These are phyloP conservation scores for Brachypodius melanocephalos DNA, from an alignment of 2,113 vertebrate genomes.

Conservation along the genomic window DNA sequence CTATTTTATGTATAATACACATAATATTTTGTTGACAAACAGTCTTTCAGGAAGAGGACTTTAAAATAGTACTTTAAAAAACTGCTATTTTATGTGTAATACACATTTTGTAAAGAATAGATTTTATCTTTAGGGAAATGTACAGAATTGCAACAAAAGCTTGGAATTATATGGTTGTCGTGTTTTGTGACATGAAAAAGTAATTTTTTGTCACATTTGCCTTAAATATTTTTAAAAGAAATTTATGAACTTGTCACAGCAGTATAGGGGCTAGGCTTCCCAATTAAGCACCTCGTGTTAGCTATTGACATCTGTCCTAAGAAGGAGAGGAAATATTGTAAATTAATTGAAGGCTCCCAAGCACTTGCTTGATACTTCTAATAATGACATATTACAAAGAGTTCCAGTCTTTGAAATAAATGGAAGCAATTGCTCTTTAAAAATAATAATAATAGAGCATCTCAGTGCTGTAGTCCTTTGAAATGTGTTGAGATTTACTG, in stretches of 20 bases:
- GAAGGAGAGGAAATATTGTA: neutral
- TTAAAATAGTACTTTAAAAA: neutral
- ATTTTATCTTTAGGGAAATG: neutral
- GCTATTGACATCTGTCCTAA: neutral
- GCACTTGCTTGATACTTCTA: neutral
- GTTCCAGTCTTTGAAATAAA: neutral
- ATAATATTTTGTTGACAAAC: too few relatives aligned
- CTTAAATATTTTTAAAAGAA: neutral
- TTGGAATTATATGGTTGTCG: neutral
- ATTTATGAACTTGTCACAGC: neutral
- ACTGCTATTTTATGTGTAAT: neutral
- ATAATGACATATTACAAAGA: neutral
- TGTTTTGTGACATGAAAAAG: neutral
- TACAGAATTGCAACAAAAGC: neutral
- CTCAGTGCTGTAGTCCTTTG: neutral
- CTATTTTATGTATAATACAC: neutral
- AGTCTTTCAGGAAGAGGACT: neutral
- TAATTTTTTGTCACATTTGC: neutral
- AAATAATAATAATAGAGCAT: neutral
- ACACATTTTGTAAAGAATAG: neutral
- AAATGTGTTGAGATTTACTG: conserved; percentile 48
- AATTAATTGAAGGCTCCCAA: neutral
- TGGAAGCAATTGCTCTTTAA: neutral
- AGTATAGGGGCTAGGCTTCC: neutral
- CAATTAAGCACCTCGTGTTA: neutral